Evolutionary conservation across 2,888 invertebrate species (phyloP), one percentile per base, ranked within the genome.

Genomic region (Campoletis raptor): DNA sequence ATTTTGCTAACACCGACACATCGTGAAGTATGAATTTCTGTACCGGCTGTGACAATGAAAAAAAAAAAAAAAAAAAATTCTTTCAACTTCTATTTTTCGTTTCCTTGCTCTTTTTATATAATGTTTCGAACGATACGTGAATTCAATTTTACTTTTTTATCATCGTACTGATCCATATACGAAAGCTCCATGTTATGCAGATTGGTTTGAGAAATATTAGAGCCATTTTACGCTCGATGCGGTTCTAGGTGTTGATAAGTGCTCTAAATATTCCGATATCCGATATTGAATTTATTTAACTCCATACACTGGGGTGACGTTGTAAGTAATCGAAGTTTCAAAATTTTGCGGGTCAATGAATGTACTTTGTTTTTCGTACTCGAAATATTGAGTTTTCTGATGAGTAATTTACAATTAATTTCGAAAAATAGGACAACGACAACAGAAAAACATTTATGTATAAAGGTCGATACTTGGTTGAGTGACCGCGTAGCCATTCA

Each of bases 191-290:
- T 24, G 24, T 67, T 36, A 69, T 64, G 12, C 40, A 12, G 37
- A 70, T 18, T 45, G 48, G 21, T 57, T 45, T n/a, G 48, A 67
- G 52, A 85, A 81, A 78, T 61, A 83, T 83, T 81, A 69, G 77
- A 86, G 84, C 85, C 82, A 57, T 21, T 64, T 70, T 6, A 52
- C 52, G 12, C 52, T 64, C 77, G 42, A 37, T 42, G 64, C 61
- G 30, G 15, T 45, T 12, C 24, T 45, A 7, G 18, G n/a, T 72
- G n/a, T 21, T 36, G 72, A 45, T 61, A 42, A 24, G 15, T 15
- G 36, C 24, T 64, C 30, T 15, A 18, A 76, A 64, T 76, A 64
- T 66, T 15, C 54, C 81, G 81, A 73, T 73, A 81, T 81, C 24
- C 66, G 66, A 81, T 66, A 52, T 72, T 36, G 24, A 42, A 79